Base-by-base conservation (phyloP, 2,113 vertebrate species). In the Nothoprocta pentlandii region DNA sequence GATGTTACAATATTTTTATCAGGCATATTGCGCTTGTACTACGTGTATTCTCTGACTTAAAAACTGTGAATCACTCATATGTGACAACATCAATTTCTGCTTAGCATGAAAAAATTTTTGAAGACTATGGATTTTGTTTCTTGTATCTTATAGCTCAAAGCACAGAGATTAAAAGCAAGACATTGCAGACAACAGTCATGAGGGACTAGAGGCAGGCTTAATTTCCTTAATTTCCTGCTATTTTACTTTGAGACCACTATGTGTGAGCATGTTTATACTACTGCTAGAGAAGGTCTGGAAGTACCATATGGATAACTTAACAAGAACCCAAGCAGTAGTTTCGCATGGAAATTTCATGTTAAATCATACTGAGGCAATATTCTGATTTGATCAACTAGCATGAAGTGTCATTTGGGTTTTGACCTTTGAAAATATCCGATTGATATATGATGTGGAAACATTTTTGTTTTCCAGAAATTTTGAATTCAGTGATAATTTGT, bases 1-100 rank as follows among this genome's bases (percentile, higher is more conserved):
- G 70, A 93, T 61, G 68, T 83, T 87, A 75, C 42, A 83, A 53
- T 85, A 80, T 92, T 94, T 94, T 73, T 87, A 75, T 87, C 76
- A 90, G 73, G 32, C 61, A 75, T 46, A 76, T 3, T 94, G 79
- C 4, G 0, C 44, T 81, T 91, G 46, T 62, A 44, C 64, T 42
- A 19, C 2, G 0, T n/a, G 46, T 34, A 25, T 90, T 64, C 61
- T 70, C 68, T 68, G 66, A 30, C 63, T 93, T 73, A 68, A 83
- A 82, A 87, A 80, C 46, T 14, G 19, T 49, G 28, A 15, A 42
- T 77, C 67, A 12, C 0, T 2, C 20, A 17, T 56, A 11, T 41
- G 14, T 58, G 49, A 34, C 53, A 87, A 41, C 19, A 53, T n/a
- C 30, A 42, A 49, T 91, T 94, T 79, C 46, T 59, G 12, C 39